These are phyloP conservation scores for Phaedon cochleariae DNA, from an alignment of 2,888 invertebrate species.

Conservation along the genomic window DNA sequence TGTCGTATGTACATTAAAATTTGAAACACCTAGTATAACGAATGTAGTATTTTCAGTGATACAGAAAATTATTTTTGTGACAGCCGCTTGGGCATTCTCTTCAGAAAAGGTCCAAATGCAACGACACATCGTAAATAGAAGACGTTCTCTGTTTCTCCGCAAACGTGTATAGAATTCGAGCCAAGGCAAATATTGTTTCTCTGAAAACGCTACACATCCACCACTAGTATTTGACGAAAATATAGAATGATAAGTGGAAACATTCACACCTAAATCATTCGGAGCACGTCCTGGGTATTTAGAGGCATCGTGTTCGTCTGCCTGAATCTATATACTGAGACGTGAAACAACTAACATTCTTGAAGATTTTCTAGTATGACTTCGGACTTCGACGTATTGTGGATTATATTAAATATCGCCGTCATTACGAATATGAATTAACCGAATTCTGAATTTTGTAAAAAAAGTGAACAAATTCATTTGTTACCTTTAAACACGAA, in stretches of 20 bases:
- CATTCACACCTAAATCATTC: background rate
- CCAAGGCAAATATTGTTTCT: slow-evolving; percentile 10
- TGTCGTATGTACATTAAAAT: too few species aligned
- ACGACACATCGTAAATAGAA: slow-evolving; percentile 8
- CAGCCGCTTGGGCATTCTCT: background rate
- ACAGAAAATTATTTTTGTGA: background rate
- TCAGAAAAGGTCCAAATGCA: background rate
- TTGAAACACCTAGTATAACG: too few species aligned
- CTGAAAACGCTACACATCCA: slow-evolving; percentile 10
- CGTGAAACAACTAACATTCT: background rate
- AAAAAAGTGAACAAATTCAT: too few species aligned
- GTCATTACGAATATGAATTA: too few species aligned
- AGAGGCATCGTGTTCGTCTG: background rate
- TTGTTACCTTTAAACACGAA: too few species aligned
- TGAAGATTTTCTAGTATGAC: too few species aligned
- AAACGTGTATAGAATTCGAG: slow-evolving; percentile 5
- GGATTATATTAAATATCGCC: too few species aligned
- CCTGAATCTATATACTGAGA: background rate
- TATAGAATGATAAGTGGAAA: slow-evolving; percentile 11
- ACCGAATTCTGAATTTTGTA: too few species aligned
- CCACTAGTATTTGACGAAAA: slow-evolving; percentile 12
- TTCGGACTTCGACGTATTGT: too few species aligned
- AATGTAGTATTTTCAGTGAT: too few species aligned
- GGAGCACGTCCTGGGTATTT: slow-evolving; percentile 3
- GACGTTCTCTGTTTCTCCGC: slow-evolving; percentile 9